Base-by-base conservation (phyloP, 2,113 vertebrate species). In the Pelodiscus sinensis region DNA sequence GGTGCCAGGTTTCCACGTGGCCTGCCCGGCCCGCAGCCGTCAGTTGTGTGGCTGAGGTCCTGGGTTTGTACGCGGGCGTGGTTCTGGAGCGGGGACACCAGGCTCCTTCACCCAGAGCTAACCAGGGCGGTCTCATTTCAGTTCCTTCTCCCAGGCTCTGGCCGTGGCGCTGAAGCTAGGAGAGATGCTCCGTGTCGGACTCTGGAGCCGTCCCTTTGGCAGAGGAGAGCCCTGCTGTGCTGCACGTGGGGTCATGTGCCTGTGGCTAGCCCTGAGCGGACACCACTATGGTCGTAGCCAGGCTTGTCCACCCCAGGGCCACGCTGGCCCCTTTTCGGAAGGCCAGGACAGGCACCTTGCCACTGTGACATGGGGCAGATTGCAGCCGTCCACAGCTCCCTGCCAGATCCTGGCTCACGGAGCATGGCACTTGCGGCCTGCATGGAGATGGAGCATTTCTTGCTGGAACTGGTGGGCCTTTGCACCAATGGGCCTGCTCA, bases 1-100 rank as follows among this genome's bases (percentile, higher is more conserved):
- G 95, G 94, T 50, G 75, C 78, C 2, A n/a, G 93, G 94, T 96
- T 94, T 94, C 56, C 9, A 5, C 44, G 93, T n/a, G n/a, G 79
- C 85, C 83, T 1, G 62, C 0, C 0, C 3, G 57, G 90, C 0
- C 0, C 8, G 27, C 7, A 73, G 73, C 62, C 57, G 8, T 56
- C 57, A 62, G 52, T 62, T 50, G 51, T n/a, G 62, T 29, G 31
- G 55, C 82, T 44, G 82, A 68, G 79, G 84, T 84, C 51, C 79
- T 79, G 58, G 50, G 56, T 27, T 56, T 52, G 62, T 44, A 79
- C 79, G 83, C 56, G 10, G 55, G 71, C 81, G 44, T 16, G 16
- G 44, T 38, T 25, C 44, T 54, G n/a, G 29, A 77, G 25, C 16
- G 21, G 27, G 44, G 68, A 79, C 58, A 65, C n/a, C n/a, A 38